These are phyloP conservation scores for Cololabis saira DNA, from an alignment of 2,113 vertebrate species.

Conservation along the genomic window DNA sequence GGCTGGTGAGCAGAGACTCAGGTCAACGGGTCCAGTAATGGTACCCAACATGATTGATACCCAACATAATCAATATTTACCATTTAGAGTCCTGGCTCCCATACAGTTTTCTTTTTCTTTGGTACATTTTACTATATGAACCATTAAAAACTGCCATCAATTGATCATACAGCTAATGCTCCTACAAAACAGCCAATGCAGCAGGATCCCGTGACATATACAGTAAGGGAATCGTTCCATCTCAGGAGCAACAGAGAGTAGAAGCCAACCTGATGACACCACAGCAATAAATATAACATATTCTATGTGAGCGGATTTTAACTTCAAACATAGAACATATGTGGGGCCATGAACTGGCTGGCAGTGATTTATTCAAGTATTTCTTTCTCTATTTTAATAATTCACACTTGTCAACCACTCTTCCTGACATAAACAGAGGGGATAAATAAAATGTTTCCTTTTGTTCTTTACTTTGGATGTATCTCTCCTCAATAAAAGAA, in stretches of 20 bases:
- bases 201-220: constrained; percentile 8
- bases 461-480: background rate
- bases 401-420: background rate
- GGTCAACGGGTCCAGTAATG: too few relatives aligned
- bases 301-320: constrained; percentile 17
- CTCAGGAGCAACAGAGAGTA: constrained; percentile 15
- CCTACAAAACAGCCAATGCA: constrained; percentile 4
- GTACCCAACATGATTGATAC: too few relatives aligned
- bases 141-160: constrained; percentile 20
- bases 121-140: constrained; percentile 11
- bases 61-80: too few relatives aligned
- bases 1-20: too few relatives aligned
- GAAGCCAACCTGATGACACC: constrained; percentile 4
- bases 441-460: constrained; percentile 13
- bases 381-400: constrained; percentile 12
- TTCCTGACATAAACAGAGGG: constrained; percentile 3
- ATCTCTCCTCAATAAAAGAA: background rate
- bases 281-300: constrained; percentile 17
- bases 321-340: constrained; percentile 14
- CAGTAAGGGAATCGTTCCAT: constrained; percentile 3
- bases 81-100: too few relatives aligned
- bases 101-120: background rate
- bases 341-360: constrained; percentile 22
- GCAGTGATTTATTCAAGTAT: constrained; percentile 31
- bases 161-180: constrained; percentile 12